These are phyloP conservation scores for Dryobota labecula DNA, from an alignment of 2,888 invertebrate genomes.

Conservation along the genomic window DNA sequence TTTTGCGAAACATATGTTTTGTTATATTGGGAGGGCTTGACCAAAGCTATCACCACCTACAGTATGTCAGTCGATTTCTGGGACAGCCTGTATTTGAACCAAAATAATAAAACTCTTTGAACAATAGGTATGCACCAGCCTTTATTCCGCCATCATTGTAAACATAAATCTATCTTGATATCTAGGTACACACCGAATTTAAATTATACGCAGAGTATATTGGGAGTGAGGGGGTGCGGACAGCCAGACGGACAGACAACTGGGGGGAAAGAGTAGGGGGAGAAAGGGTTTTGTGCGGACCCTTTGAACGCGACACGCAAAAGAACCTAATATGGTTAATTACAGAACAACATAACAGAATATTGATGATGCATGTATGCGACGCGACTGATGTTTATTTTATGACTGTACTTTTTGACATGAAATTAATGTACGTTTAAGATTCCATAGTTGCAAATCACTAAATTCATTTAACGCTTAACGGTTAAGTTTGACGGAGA, in stretches of 20 bases:
- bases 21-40: too few species aligned
- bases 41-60: too few species aligned
- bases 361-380: constrained; percentile 21
- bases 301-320: constrained; percentile 42
- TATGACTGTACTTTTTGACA: not conserved
- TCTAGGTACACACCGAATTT: constrained; percentile 34
- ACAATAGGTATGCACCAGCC: constrained; percentile 28
- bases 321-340: constrained; percentile 54
- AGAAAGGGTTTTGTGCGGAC: constrained; percentile 27
- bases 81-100: too few species aligned
- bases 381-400: not conserved
- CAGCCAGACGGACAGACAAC: constrained; percentile 47
- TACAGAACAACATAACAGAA: constrained; percentile 44
- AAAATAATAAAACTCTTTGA: not conserved
- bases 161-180: constrained; percentile 7
- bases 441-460: not conserved
- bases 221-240: constrained; percentile 38
- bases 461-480: not conserved
- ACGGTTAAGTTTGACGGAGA: too few species aligned
- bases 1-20: too few species aligned
- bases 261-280: not conserved
- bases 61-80: too few species aligned
- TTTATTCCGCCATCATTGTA: constrained; percentile 37
- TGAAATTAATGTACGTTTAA: not conserved
- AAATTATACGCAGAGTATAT: constrained; percentile 54